Percentiles rank a stretch among this genome's conserved stretches.
Conservation (phyloP, 2,888 invertebrate genomes). For the Pyralis farinalis region DNA sequence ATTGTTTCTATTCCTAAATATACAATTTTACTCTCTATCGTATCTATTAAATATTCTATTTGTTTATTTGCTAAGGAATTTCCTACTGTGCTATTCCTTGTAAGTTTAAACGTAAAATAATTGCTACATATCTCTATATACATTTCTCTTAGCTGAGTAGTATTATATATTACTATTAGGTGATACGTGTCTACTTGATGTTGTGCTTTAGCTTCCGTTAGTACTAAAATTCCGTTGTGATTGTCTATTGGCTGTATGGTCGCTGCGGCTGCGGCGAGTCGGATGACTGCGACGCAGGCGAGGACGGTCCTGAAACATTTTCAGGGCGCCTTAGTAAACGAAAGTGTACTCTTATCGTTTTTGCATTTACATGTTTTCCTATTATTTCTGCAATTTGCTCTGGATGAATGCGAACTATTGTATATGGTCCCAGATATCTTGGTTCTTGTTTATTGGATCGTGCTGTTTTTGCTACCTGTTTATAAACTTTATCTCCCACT, state of each 20-base stretch:
- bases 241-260: constrained; percentile 6
- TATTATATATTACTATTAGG: constrained; percentile 5
- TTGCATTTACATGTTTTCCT: too few relatives aligned
- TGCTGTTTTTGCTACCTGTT: too few relatives aligned
- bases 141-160: constrained; percentile 10
- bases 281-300: constrained; percentile 18
- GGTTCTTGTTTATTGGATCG: too few relatives aligned
- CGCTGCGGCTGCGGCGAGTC: constrained; percentile 14
- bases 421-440: too few relatives aligned
- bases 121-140: constrained; percentile 18
- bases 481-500: too few relatives aligned
- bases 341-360: too few relatives aligned
- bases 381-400: too few relatives aligned
- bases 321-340: constrained; percentile 24
- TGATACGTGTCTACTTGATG: constrained; percentile 3
- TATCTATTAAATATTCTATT: constrained; percentile 20
- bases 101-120: constrained; percentile 15
- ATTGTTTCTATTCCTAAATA: constrained; percentile 19
- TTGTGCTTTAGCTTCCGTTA: constrained; percentile 6
- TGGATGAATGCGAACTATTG: too few relatives aligned
- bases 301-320: constrained; percentile 24
- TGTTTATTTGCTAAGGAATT: background rate
- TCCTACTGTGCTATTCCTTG: constrained; percentile 3
- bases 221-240: constrained; percentile 5
- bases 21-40: constrained; percentile 18